A percentile compares a stretch with the other conserved stretches of the same genome.
These are phyloP conservation scores for Conops quadrifasciatus DNA, from an alignment of 2,888 invertebrate genomes.

Conservation along the genomic window DNA sequence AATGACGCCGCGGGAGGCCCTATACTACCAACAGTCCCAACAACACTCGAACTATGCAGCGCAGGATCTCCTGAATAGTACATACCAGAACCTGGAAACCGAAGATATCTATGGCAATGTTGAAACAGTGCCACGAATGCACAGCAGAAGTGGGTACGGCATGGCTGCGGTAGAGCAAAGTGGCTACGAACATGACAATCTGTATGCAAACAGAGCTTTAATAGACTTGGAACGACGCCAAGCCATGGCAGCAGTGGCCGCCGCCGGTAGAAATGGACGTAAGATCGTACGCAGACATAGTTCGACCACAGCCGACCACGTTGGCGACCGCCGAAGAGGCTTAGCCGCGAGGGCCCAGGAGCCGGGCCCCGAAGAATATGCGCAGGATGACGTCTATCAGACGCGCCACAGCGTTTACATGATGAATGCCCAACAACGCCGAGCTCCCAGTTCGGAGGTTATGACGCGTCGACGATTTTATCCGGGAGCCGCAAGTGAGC, in stretches of 20 bases:
- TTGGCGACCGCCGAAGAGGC: slow-evolving; percentile 46
- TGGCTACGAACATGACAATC: slow-evolving; percentile 57
- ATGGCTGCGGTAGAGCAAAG: slow-evolving; percentile 42
- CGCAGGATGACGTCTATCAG: slow-evolving; percentile 59
- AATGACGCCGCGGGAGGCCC: slow-evolving; percentile 31
- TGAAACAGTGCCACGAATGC: slow-evolving; percentile 45
- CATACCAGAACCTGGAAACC: slow-evolving; percentile 62
- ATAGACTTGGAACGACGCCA: slow-evolving; percentile 64
- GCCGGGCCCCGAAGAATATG: slow-evolving; percentile 45
- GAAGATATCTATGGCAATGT: slow-evolving; percentile 64
- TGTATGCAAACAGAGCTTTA: slow-evolving; percentile 64
- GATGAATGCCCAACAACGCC: slow-evolving; percentile 55
- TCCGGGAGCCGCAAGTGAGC: slow-evolving; percentile 58
- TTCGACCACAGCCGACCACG: slow-evolving; percentile 64
- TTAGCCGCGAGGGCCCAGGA: slow-evolving; percentile 41
- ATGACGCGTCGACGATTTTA: slow-evolving; percentile 62
- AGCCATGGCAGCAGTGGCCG: slow-evolving; percentile 54
- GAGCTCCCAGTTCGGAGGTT: slow-evolving; percentile 62
- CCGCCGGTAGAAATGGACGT: slow-evolving; percentile 46
- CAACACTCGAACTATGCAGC: slow-evolving; percentile 39
- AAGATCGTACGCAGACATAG: slow-evolving; percentile 63
- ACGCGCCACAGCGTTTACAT: slow-evolving; percentile 61
- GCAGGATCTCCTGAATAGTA: slow-evolving; percentile 59
- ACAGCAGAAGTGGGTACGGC: slow-evolving; percentile 38
- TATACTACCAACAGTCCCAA: slow-evolving; percentile 51